Evolutionary conservation across 2,797 vertebrate genomes (phyloP).

Genomic region (Moxostoma hubbsi): DNA sequence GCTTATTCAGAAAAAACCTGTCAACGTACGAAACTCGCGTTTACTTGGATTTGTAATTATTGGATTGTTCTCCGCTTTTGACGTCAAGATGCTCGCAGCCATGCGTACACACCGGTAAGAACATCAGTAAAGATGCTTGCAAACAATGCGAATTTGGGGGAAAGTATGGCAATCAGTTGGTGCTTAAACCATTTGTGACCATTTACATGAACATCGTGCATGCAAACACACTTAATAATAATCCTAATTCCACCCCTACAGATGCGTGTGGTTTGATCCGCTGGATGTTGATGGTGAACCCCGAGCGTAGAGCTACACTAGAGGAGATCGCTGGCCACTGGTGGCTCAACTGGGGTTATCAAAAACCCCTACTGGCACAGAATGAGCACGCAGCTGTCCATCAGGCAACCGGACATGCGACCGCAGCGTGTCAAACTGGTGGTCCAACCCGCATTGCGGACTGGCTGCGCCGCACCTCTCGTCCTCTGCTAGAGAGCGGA

Average conservation of each 20-base stretch:
- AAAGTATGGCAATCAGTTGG: too few relatives aligned
- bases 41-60: too few relatives aligned
- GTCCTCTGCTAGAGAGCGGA: slow-evolving; percentile 89
- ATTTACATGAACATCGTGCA: too few relatives aligned
- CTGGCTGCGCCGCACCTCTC: slow-evolving; percentile 91
- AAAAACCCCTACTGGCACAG: slow-evolving; percentile 75
- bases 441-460: slow-evolving; percentile 81
- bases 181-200: too few relatives aligned
- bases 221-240: not conserved
- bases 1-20: too few relatives aligned
- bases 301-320: slow-evolving; percentile 89
- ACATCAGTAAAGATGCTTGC: too few relatives aligned
- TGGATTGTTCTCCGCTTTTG: too few relatives aligned
- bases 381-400: slow-evolving; percentile 64
- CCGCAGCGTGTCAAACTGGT: slow-evolving; percentile 65
- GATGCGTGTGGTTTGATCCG: slow-evolving; percentile 97
- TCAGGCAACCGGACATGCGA: slow-evolving; percentile 47
- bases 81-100: too few relatives aligned
- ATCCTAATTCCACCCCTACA: slow-evolving; percentile 62
- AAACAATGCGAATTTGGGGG: too few relatives aligned
- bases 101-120: too few relatives aligned
- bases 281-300: slow-evolving; percentile 98
- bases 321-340: slow-evolving; percentile 94
- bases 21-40: too few relatives aligned
- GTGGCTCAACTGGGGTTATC: slow-evolving; percentile 99